Percentiles rank a stretch among this genome's conserved stretches.
phyloP scores from a whole-genome alignment of 2,797 vertebrate species.

The Gallinago stenura region DNA sequence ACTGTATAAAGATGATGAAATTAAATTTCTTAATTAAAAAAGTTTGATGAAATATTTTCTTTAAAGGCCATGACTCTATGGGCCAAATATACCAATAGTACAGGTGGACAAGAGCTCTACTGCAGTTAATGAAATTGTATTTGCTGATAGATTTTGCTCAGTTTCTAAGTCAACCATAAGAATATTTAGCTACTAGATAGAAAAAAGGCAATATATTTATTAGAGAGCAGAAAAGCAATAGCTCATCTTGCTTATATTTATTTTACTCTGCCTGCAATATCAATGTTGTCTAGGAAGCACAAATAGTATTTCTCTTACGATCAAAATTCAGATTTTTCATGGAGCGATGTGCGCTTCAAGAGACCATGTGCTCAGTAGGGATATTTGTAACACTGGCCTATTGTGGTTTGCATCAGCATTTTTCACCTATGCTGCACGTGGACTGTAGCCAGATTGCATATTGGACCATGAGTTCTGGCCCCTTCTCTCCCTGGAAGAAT shows the following conservation, averaged over 20 bases:
- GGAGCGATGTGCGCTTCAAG: background rate
- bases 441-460: background rate
- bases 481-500: background rate
- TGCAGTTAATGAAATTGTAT: background rate
- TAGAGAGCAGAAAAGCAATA: background rate
- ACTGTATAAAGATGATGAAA: background rate
- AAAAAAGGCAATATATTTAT: background rate
- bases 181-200: background rate
- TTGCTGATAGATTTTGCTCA: background rate
- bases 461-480: background rate
- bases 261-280: background rate
- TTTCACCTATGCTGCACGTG: background rate
- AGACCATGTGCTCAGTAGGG: rapidly evolving
- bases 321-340: background rate
- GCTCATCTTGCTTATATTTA: background rate
- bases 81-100: background rate
- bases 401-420: background rate
- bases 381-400: background rate
- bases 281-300: background rate
- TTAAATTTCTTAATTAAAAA: background rate
- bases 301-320: background rate
- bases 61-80: background rate
- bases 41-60: background rate
- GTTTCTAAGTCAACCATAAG: background rate
- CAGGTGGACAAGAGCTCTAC: background rate